Evolutionary conservation across 2,113 vertebrate genomes (phyloP), one percentile per base, ranked within the genome.

Genomic region (Greenwoodochromis staneri): DNA sequence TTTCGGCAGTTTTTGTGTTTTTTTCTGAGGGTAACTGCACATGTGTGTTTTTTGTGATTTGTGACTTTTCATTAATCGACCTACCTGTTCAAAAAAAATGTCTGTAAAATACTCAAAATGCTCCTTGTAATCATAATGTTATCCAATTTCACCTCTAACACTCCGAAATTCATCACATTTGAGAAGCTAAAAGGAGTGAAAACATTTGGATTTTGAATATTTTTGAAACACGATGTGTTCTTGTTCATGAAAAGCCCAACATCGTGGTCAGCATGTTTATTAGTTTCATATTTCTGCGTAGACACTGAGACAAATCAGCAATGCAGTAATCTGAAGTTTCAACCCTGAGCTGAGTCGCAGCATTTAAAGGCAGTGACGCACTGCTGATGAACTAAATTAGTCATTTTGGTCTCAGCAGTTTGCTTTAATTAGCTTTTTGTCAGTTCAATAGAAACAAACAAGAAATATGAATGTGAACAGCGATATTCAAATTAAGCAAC

Each of bases 391-490:
- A 51, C 38, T 45, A 85, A 89, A 89, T 87, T 3, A 86, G 61
- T 80, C 29, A 51, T 80, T 88, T 66, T 76, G 31, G 36, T 88
- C 87, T 66, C 87, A 89, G 88, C 73, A 73, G 83, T 93, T 88
- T 82, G 69, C 83, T 81, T 84, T 83, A 87, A 94, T 92, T 90
- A 86, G 71, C 78, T 82, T 51, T 47, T 57, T n/a, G 29, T 85
- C 88, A 42, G 63, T 53, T 88, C 45, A 21, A 81, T 21, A 55
- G 13, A 49, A 80, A 83, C 85, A 88, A 87, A 53, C 19, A 84
- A 45, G 27, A 31, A 81, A 80, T 71, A 83, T 69, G 31, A 82
- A 84, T 27, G 42, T 38, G 54, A 82, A 38, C 31, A 45, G 38
- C 80, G 49, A 29, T 29, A 81, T 71, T 82, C 19, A 54, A 84